Conservation (phyloP, 2,888 invertebrate genomes). For the Portevinia maculata region DNA sequence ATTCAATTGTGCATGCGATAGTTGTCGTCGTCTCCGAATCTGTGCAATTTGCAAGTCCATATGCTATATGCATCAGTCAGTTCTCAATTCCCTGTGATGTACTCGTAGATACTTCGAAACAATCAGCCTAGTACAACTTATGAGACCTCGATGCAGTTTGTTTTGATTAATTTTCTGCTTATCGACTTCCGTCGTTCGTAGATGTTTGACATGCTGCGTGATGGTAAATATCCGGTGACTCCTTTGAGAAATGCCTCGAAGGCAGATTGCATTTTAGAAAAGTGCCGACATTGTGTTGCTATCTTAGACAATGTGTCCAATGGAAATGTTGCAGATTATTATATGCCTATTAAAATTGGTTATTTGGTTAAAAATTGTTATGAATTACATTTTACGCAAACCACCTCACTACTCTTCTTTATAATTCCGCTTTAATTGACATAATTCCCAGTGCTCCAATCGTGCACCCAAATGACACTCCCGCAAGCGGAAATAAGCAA, state of each 20-base stretch:
- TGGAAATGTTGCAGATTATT: slow-evolving; percentile 24
- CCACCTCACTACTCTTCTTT: too few relatives aligned
- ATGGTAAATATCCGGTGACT: slow-evolving; percentile 74
- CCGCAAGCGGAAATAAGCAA: slow-evolving; percentile 61
- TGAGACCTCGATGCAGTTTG: slow-evolving; percentile 70
- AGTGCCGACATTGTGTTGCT: slow-evolving; percentile 43
- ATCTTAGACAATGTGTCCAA: slow-evolving; percentile 12
- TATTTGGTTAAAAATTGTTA: neutral
- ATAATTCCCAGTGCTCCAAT: slow-evolving; percentile 56
- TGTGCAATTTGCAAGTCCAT: slow-evolving; percentile 30
- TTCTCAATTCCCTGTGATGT: neutral
- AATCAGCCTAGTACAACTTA: slow-evolving; percentile 49
- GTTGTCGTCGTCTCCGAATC: neutral
- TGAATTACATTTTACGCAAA: too few relatives aligned
- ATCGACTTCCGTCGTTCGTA: slow-evolving; percentile 72
- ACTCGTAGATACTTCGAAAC: slow-evolving; percentile 31
- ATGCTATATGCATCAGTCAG: neutral
- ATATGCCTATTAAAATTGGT: neutral
- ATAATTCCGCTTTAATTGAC: slow-evolving; percentile 49
- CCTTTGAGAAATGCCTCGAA: slow-evolving; percentile 68
- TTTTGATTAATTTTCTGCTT: slow-evolving; percentile 75
- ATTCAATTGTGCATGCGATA: slow-evolving; percentile 71
- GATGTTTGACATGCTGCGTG: slow-evolving; percentile 65
- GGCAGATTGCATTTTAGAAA: slow-evolving; percentile 59
- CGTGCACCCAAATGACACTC: slow-evolving; percentile 41